Base-by-base conservation (phyloP, 2,888 invertebrate genomes). In the Temnothorax rugatulus region DNA sequence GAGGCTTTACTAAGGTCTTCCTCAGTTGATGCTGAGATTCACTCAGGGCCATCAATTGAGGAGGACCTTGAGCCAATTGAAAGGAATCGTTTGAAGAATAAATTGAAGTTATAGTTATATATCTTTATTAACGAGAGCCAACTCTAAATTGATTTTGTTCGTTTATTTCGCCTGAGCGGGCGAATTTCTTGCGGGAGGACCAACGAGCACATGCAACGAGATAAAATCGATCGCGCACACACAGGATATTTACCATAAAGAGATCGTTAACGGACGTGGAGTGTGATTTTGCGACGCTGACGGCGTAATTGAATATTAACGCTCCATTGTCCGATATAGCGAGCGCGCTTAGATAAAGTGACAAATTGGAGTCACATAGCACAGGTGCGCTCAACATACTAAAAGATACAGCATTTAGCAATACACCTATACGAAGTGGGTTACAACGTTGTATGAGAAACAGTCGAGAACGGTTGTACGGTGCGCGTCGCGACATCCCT, bases 271-370 rank as follows among this genome's bases (percentile, higher is more conserved):
- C 91, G 50, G 83, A 84, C 8, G 84, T 74, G 61, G 90, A 90
- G 52, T 93, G 91, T n/a, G 92, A 93, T 82, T 94, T 91, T 34
- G 92, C 93, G 18, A 95, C 90, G 47, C 94, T 94, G 29, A 94
- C 89, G 9, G 92, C 94, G 86, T 93, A 94, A 88, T 93, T 94
- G 77, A 93, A 91, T 63, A 95, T 79, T 47, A 95, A 87, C 76
- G 94, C 94, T 11, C 94, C 94, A 85, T 92, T 93, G 84, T 95
- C 95, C 69, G 94, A 94, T 66, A 95, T 86, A 41, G 94, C 94
- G 38, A 95, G 91, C 38, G 94, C 93, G 47, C 93, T 89, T 44
- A 95, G 89, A 84, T 95, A 95, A 59, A 95, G 86, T 2, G 94
- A 94, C 81, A 94, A 91, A 85, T 93, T 94, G 61, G 93, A 93